Conservation (phyloP, 2,113 vertebrate genomes). For the Carlito syrichta region DNA sequence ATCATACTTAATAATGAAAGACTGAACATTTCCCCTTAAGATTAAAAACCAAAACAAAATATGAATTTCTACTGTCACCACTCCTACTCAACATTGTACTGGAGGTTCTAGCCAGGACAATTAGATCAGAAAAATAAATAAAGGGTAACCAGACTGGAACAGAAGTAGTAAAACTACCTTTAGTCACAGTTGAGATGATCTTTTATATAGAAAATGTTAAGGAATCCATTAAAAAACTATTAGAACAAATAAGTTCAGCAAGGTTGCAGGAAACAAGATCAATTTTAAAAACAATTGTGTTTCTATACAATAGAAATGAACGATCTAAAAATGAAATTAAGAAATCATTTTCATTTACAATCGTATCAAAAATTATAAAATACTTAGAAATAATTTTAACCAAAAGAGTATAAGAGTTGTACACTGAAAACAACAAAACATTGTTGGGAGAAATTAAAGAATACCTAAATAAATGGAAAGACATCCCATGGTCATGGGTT, state of each 20-base stretch:
- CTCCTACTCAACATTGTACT: neutral
- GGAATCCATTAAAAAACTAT: neutral
- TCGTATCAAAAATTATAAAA: neutral
- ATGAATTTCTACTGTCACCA: neutral
- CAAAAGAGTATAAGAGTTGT: neutral
- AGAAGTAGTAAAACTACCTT: neutral
- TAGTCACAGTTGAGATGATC: neutral
- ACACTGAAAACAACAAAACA: neutral
- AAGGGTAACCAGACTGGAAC: neutral
- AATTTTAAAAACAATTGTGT: neutral
- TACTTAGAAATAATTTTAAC: neutral
- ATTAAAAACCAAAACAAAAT: slow-evolving; percentile 28
- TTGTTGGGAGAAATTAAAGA: neutral
- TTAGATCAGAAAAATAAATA: neutral
- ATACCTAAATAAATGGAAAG: neutral
- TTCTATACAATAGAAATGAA: neutral
- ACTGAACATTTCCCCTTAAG: neutral
- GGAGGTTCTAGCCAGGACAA: neutral
- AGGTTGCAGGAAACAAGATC: neutral
- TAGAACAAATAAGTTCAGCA: neutral
- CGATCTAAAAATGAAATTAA: neutral
- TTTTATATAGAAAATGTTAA: neutral
- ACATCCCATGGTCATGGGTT: neutral
- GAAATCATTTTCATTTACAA: neutral
- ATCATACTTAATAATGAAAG: neutral